Evolutionary conservation across 2,113 vertebrate species (phyloP).

Genomic region (Chloroceryle aenea): DNA sequence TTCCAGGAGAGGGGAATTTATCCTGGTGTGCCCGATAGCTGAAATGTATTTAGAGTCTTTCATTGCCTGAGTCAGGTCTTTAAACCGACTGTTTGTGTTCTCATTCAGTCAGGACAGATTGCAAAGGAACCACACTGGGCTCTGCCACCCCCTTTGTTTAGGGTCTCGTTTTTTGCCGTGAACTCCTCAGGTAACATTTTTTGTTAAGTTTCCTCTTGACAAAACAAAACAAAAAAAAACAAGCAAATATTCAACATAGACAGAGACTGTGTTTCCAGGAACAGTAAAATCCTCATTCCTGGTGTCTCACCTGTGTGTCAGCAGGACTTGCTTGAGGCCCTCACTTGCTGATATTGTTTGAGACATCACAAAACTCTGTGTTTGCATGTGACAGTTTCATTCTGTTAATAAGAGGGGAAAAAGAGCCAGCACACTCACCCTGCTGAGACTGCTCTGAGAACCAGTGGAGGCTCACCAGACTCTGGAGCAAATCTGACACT

Average conservation of each 20-base stretch:
- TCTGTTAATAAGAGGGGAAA: not conserved
- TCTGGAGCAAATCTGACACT: not conserved
- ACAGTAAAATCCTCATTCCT: not conserved
- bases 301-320: not conserved
- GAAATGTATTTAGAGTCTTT: not conserved
- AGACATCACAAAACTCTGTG: not conserved
- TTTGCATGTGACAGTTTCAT: not conserved
- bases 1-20: not conserved
- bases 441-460: not conserved
- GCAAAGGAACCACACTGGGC: not conserved
- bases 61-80: not conserved
- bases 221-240: not conserved
- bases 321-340: not conserved
- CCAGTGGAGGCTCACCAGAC: not conserved
- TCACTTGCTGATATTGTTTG: not conserved
- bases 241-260: not conserved
- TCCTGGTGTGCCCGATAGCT: not conserved
- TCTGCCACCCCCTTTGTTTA: not conserved
- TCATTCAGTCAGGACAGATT: not conserved
- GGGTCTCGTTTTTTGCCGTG: not conserved
- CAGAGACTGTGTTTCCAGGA: not conserved
- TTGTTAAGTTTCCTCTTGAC: not conserved
- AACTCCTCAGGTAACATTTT: not conserved
- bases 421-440: not conserved
- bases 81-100: not conserved